Base-by-base conservation (phyloP, 1,140 invertebrate species). In the Oryzaephilus surinamensis region DNA sequence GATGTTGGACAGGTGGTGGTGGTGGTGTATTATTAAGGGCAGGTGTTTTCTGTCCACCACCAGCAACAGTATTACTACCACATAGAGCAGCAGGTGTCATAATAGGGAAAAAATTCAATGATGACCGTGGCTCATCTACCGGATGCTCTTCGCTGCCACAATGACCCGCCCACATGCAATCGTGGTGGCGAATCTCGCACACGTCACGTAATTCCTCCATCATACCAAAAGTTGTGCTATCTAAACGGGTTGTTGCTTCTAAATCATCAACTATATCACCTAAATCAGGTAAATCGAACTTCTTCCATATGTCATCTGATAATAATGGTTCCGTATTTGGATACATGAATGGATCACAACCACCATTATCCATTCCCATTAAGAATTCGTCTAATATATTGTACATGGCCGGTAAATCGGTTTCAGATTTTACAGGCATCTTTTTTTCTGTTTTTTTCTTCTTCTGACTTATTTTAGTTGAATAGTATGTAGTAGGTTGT, bases 151-250 rank as follows among this genome's bases (percentile, higher is more conserved):
- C 67, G 38, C 63, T 67, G 39, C 60, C 64, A 50, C 73, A 75
- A 10, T 69, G 60, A 0, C 74, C 76, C 0, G 73, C 71, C 76
- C 76, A 80, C 76, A 79, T 79, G 54, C 74, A 78, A 50, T 79
- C 77, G 62, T 79, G 71, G 44, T 72, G 70, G 11, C 4, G 73
- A 63, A 52, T 30, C 23, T 19, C 10, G 11, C 17, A 21, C 34
- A 33, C 6, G 18, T 17, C 7, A 3, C 20, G n/a, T 6, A 13
- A 30, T 31, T 7, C 31, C 32, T 24, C 23, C 4, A 24, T 24
- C 10, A n/a, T 24, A 10, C 23, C 16, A 7, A 18, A 21, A 17
- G 27, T 17, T 24, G n/a, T 4, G 11, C n/a, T n/a, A n/a, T n/a
- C n/a, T n/a, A n/a, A n/a, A n/a, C n/a, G n/a, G 10, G 11, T 12